These are phyloP conservation scores for Adelognathus sp. DNA, from an alignment of 2,888 invertebrate species.

Conservation along the genomic window DNA sequence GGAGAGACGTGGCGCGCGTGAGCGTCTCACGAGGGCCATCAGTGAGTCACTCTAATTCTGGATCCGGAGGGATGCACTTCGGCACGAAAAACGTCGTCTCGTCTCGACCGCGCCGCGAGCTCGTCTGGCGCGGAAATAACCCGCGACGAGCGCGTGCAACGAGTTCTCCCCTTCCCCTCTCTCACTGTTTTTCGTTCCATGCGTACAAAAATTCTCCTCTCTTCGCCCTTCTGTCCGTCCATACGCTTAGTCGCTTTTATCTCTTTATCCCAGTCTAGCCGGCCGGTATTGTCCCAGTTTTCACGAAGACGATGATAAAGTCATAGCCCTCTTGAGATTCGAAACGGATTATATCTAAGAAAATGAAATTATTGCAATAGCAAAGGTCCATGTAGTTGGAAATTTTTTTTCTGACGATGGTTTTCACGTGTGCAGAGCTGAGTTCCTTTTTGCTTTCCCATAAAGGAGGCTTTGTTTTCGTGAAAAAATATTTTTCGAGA, in stretches of 20 bases:
- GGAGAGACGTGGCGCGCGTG: constrained; percentile 19
- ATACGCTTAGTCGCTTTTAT: constrained; percentile 11
- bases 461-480: too few species aligned
- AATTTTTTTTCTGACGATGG: too few species aligned
- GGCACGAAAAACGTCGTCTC: constrained; percentile 58
- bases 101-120: constrained; percentile 54
- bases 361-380: too few species aligned
- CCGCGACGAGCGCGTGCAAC: constrained; percentile 61
- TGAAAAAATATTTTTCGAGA: not conserved
- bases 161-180: not conserved
- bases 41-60: constrained; percentile 65
- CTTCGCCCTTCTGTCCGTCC: constrained; percentile 49
- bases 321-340: constrained; percentile 2
- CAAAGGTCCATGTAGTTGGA: too few species aligned
- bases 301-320: constrained; percentile 16
- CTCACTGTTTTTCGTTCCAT: constrained; percentile 23
- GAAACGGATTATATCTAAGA: too few species aligned
- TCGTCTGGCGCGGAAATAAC: constrained; percentile 71
- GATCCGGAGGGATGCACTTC: constrained; percentile 62
- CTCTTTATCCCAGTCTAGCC: not conserved
- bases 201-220: constrained; percentile 29
- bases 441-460: too few species aligned
- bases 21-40: constrained; percentile 13
- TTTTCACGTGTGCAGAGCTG: too few species aligned
- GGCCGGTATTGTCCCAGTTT: constrained; percentile 36